Percentiles rank a stretch among this genome's conserved stretches.
phyloP scores from a whole-genome alignment of 2,797 vertebrate genomes.

The Aselliscus stoliczkanus region DNA sequence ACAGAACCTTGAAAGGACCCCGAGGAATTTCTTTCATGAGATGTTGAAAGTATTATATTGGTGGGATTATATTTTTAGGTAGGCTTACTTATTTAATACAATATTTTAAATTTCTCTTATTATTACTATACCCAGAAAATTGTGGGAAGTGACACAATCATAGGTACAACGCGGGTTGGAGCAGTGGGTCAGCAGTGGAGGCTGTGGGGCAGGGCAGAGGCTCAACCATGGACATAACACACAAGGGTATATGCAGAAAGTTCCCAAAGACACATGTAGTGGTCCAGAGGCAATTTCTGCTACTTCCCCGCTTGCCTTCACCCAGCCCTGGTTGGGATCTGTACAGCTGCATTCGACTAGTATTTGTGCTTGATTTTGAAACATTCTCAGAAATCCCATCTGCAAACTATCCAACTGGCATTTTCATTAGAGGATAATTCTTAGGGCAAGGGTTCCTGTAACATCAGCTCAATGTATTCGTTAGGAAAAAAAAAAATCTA shows the following conservation, averaged over 20 bases:
- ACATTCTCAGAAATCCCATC: not conserved
- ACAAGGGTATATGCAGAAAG: not conserved
- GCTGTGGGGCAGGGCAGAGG: not conserved
- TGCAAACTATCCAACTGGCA: not conserved
- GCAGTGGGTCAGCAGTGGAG: not conserved
- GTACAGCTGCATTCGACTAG: not conserved
- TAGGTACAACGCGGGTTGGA: not conserved
- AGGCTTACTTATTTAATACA: not conserved
- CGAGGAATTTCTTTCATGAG: not conserved
- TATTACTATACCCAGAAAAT: not conserved
- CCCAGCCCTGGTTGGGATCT: not conserved
- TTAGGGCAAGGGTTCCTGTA: not conserved
- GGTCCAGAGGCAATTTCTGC: not conserved
- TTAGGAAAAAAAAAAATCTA: not conserved
- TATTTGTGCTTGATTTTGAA: not conserved
- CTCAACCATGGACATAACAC: not conserved
- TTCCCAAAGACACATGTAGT: not conserved
- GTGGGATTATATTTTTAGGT: not conserved
- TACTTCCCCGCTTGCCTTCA: not conserved
- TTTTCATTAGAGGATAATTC: not conserved
- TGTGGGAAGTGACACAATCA: not conserved
- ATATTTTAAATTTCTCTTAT: not conserved
- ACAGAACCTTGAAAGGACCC: not conserved
- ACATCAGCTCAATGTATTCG: not conserved
- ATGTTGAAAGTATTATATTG: not conserved